Base-by-base conservation (phyloP, 2,888 invertebrate species). In the Mantis religiosa region DNA sequence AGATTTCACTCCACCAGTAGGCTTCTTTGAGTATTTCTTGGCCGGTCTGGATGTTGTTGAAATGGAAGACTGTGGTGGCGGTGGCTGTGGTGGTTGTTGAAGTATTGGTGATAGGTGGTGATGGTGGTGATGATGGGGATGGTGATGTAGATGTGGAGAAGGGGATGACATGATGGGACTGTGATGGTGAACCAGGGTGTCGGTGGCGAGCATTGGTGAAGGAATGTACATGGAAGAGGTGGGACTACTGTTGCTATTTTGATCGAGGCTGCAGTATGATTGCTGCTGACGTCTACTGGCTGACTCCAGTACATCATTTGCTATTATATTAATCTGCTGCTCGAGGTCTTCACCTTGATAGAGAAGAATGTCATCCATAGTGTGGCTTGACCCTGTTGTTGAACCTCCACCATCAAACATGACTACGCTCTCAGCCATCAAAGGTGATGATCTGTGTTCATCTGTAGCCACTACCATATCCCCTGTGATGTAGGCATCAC, bases 281-380 rank as follows among this genome's bases (percentile, higher is more conserved):
- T 71, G 54, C 8, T 71, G 54, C 54, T 71, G 54, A 25, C 54
- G 54, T 89, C 92, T 91, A 83, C 89, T 90, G 91, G 96, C 96
- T 0, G 96, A 96, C 92, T 97, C 96, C 0, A 96, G 96, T 47
- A 97, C 96, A 92, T 97, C 97, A 91, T 96, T 96, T 71, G 97
- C 97, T 93, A 97, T 97, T 91, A 97, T 94, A 92, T 97, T 97
- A 90, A 97, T 94, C 92, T 97, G 97, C 92, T 97, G 97, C 92
- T 97, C 97, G 92, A 97, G 97, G 92, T 97, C 97, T 91, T 97
- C 97, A 89, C 96, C 92, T 91, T 96, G 96, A 4, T 96, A 96
- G 12, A 96, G 92, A 87, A 97, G 92, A 86, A 96, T 94, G 90
- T 97, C 96, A 91, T 96, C 96, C 88, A 96, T 96, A 90, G 95